Base-by-base conservation (phyloP, 92 coral and sea anemone genomes). In the Chrysogorgia sp. region DNA sequence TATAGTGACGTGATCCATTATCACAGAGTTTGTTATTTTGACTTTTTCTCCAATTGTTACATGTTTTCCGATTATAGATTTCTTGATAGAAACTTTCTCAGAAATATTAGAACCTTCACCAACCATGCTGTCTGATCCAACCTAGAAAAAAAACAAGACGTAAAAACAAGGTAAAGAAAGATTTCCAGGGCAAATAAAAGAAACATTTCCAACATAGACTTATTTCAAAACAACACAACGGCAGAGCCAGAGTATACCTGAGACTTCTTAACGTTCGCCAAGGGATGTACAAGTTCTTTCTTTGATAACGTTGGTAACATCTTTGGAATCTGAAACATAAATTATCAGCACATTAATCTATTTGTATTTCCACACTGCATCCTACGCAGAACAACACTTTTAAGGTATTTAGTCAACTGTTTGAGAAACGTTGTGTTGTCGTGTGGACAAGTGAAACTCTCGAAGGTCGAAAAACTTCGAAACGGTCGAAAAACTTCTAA, bases 1-100 rank as follows among this genome's bases (percentile, higher is more conserved):
- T 26, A 94, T 87, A 12, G 98, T 91, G 32, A 94, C 98, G 79
- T 94, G 98, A 80, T 94, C 94, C 98, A 94, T 94, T 52, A 94
- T 91, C 34, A 94, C 96, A 21, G 98, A 94, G 40, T 94, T 94
- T 62, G 87, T 90, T 28, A 94, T 94, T 86, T 94, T 94, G 30
- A 94, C 98, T 81, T 81, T 87, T 55, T 94, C 98, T 40, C 98
- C 98, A 32, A 94, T 85, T 20, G 90, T 89, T 50, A 92, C 90
- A 86, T 94, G 98, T 79, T 94, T 94, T 45, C 98, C 98, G 59
- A 94, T 91, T 0, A 94, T 93, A 30, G 98, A 94, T 64, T 88
- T 89, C 80, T 94, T 94, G 31, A 94, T 84, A 37, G 98, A 94
- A 40, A 92, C 97, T 80, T 88, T 92, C 69, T 94, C 98, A n/a